Conservation (phyloP, 2,888 invertebrate species). For the Megamerina dolium region DNA sequence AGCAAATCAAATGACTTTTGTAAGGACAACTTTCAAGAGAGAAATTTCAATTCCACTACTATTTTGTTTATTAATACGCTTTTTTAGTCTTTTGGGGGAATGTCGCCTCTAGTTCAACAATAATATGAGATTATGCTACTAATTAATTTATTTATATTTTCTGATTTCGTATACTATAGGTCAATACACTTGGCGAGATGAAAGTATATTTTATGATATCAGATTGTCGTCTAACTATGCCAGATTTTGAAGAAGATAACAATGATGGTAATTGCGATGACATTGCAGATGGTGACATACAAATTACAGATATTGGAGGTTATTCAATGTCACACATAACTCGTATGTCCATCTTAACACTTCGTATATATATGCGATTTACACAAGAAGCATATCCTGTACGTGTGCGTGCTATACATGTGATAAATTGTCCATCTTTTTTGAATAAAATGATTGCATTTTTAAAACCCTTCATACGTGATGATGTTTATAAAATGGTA, state of each 20-base stretch:
- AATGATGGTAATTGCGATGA: conserved; percentile 1
- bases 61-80: no score
- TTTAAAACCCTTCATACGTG: conserved; percentile 55
- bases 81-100: no score
- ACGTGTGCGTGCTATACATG: conserved; percentile 60
- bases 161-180: conserved; percentile 15
- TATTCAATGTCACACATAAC: conserved; percentile 58
- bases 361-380: conserved; percentile 61
- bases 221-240: conserved; percentile 31
- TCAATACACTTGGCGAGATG: conserved; percentile 33
- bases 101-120: no score
- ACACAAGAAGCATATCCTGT: conserved; percentile 65
- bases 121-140: neutral
- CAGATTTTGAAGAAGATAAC: conserved; percentile 14
- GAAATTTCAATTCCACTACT: no score
- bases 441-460: conserved; percentile 56
- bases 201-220: conserved; percentile 37
- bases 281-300: conserved; percentile 59
- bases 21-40: no score
- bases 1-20: no score
- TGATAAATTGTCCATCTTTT: conserved; percentile 58
- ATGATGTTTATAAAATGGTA: conserved; percentile 19
- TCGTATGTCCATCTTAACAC: conserved; percentile 54
- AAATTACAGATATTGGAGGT: conserved; percentile 64
- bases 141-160: neutral